phyloP scores from a whole-genome alignment of 2,113 vertebrate species.

The Toxotes jaculatrix region DNA sequence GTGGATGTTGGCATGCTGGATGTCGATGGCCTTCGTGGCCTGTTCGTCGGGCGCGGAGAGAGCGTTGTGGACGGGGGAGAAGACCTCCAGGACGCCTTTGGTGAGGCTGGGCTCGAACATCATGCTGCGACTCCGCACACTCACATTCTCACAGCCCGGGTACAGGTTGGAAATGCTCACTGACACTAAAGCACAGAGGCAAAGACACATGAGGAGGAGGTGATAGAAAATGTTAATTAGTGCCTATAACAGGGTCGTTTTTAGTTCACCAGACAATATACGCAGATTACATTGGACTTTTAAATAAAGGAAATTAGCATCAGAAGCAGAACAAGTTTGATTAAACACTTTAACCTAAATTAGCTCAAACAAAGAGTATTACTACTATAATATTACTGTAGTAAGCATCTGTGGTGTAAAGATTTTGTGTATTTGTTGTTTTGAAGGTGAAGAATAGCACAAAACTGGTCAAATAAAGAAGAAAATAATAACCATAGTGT shows the following conservation, averaged over 20 bases:
- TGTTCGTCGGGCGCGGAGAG: conserved; percentile 88
- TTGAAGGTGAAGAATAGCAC: no score
- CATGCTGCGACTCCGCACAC: conserved; percentile 97
- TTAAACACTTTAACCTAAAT: no score
- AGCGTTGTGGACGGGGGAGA: conserved; percentile 87
- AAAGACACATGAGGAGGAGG: conserved; percentile 7
- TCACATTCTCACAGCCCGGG: conserved; percentile 98
- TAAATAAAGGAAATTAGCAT: neutral
- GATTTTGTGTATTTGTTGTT: neutral
- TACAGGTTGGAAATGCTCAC: conserved; percentile 96
- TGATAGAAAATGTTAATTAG: neutral
- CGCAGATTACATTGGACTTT: neutral
- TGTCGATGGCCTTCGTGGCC: conserved; percentile 92
- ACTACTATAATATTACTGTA: no score
- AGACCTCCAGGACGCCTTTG: conserved; percentile 95
- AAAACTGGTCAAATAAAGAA: no score
- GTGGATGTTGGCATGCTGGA: conserved; percentile 89
- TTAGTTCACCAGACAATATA: neutral
- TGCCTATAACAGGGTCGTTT: neutral
- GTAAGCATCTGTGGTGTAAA: neutral
- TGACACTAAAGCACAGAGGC: conserved; percentile 85
- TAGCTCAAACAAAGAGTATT: no score
- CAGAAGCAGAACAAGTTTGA: no score
- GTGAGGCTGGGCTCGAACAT: conserved; percentile 99
- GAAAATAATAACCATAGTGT: no score